Evolutionary conservation across 2,888 invertebrate species (phyloP), one percentile per base, ranked within the genome.

Genomic region (Chesias legatella): DNA sequence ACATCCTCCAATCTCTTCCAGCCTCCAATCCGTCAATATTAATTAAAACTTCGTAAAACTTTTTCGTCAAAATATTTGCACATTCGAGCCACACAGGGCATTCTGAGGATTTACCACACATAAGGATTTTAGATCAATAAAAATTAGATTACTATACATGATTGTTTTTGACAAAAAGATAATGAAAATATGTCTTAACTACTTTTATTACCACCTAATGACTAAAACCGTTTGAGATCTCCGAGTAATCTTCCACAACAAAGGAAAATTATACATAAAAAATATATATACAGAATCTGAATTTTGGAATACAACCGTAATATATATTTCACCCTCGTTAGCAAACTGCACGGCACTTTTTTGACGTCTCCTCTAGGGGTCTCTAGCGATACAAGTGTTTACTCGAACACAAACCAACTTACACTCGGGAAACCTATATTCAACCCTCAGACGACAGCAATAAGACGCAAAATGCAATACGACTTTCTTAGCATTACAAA

Each of bases 351-450:
- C 67, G 67, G 67, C 71, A 76, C 75, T 81, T 83, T 84, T 82
- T 81, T 79, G 80, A 79, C 83, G 79, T 82, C 78, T 80, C 73
- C 74, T 73, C 65, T 76, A 78, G 76, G 70, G 78, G 73, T 74
- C 73, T 75, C 75, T 57, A 65, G 69, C 60, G 67, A 73, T 74
- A 77, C 71, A 67, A 79, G 73, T 74, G 69, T 71, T 74, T 72
- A 63, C 63, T 61, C 60, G 57, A 52, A 58, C 60, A 53, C 40
- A 53, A 41, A 60, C 52, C 59, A 56, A 62, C 66, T 53, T 66
- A 33, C 63, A 58, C 49, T 41, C 51, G 33, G 30, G 44, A 57
- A 62, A 56, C 40, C 41, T 43, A 44, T 36, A 37, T 27, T 39
- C 42, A 35, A 31, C 52, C 60, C 51, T 74, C 63, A 53, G 28